Conservation (phyloP, 92 coral and sea anemone species). For the Porites cylindrica region DNA sequence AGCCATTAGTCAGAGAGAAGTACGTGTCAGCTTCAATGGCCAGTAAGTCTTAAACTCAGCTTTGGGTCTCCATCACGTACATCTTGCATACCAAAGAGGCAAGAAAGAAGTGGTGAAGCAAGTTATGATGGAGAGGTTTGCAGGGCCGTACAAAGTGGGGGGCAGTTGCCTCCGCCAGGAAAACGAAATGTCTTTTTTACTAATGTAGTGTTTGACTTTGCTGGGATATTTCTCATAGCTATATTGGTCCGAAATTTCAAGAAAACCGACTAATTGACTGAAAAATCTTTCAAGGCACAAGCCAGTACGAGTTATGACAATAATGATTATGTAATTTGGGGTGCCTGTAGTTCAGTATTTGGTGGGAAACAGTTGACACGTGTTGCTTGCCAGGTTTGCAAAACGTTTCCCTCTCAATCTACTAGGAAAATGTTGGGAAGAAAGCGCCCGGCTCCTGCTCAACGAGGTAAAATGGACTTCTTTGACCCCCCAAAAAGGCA, state of each 20-base stretch:
- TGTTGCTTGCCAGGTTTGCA: too few relatives aligned
- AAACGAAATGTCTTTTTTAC: not conserved
- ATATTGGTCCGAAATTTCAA: too few relatives aligned
- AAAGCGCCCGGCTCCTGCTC: conserved; percentile 2
- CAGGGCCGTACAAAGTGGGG: not conserved
- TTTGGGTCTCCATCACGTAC: conserved; percentile 39
- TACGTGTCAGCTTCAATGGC: conserved; percentile 52
- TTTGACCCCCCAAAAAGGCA: conserved; percentile 21
- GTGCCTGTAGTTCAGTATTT: too few relatives aligned
- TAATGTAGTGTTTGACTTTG: not conserved
- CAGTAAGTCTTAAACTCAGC: conserved; percentile 59
- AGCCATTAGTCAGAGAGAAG: conserved; percentile 40
- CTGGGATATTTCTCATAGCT: too few relatives aligned
- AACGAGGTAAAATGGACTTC: conserved; percentile 38
- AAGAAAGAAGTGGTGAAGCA: conserved; percentile 42
- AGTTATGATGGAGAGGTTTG: conserved; percentile 48
- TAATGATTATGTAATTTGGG: too few relatives aligned
- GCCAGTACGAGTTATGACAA: conserved; percentile 13
- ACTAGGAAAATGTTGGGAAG: too few relatives aligned
- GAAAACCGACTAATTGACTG: too few relatives aligned
- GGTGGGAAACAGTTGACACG: too few relatives aligned
- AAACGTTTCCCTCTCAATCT: too few relatives aligned
- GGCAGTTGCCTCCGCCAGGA: conserved; percentile 9
- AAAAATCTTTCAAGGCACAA: conserved; percentile 27
- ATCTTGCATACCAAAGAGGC: conserved; percentile 46